Evolutionary conservation across 2,113 vertebrate genomes (phyloP), one percentile per base, ranked within the genome.

Genomic region (Tachysurus vachellii): DNA sequence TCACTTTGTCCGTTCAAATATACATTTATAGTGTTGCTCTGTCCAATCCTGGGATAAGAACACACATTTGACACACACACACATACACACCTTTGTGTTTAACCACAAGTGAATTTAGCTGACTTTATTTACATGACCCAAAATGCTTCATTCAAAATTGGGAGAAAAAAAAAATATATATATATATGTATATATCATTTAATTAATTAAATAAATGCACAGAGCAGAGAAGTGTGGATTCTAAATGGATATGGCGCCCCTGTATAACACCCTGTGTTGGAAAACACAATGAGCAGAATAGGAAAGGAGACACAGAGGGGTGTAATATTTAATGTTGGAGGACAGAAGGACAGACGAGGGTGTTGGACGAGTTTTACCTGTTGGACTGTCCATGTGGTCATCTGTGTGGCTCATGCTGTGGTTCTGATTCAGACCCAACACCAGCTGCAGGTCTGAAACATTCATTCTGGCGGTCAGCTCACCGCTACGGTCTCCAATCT

Each of bases 381-480:
- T 0, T 93, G 94, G 85, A 92, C 95, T 90, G 93, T 84, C 50
- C 95, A 95, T 57, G 90, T 95, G 86, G 26, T 94, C 94, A 90
- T 94, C 97, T 62, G 95, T 95, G 91, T 64, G 16, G 85, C 54
- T 81, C 11, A 28, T 8, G 83, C 94, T 96, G 73, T 89, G 86
- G 89, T 89, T 95, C 77, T 92, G 92, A 85, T 94, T 94, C 44
- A 99, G 92, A 82, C 96, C 96, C 62, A 99, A 96, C 64, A 97
- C 97, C 94, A 97, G 94, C 76, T 97, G 97, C 66, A 99, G 96
- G 90, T 99, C 97, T 2, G 97, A 97, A 89, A 99, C 93, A 87
- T 99, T 99, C 92, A 98, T 96, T 86, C 95, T 95, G 36, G 98
- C 98, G 0, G 98, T 98, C 62, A 96, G 93, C 83, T 99, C 98